Evolutionary conservation across 2,888 invertebrate genomes (phyloP).

Genomic region (Euzophera pinguis): DNA sequence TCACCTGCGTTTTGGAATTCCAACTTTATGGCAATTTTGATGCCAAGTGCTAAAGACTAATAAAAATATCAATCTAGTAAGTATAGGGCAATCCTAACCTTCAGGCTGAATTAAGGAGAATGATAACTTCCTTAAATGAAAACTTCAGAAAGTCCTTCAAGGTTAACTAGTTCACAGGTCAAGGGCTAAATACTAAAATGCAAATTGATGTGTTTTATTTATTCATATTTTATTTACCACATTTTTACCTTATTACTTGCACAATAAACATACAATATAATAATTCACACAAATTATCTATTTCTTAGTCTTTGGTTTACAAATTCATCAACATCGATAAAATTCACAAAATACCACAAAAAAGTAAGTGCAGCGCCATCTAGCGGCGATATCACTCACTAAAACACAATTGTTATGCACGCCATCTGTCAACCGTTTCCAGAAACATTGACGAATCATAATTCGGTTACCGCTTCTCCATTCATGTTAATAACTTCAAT

Average conservation of each 20-base stretch:
- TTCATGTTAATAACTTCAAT: conserved; percentile 64
- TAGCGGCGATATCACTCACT: neutral
- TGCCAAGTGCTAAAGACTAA: no score
- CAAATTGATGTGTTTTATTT: neutral
- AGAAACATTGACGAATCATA: conserved; percentile 45
- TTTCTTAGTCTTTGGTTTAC: conserved; percentile 1
- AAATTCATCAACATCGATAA: neutral
- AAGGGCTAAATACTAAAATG: neutral
- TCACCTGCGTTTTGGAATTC: no score
- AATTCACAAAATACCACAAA: neutral
- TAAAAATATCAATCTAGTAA: no score
- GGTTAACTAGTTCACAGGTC: no score
- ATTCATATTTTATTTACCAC: conserved; percentile 6
- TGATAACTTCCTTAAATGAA: no score
- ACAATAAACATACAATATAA: conserved; percentile 14
- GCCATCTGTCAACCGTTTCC: conserved; percentile 43
- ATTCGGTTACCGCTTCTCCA: conserved; percentile 74
- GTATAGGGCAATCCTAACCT: no score
- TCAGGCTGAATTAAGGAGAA: no score
- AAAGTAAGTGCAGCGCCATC: neutral
- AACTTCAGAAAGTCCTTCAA: no score
- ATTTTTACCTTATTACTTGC: neutral
- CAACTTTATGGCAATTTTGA: no score
- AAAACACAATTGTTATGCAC: conserved; percentile 11
- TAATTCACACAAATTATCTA: conserved; percentile 8